Evolutionary conservation across 2,888 invertebrate species (phyloP).

Genomic region (Zaprionus obscuricornis): DNA sequence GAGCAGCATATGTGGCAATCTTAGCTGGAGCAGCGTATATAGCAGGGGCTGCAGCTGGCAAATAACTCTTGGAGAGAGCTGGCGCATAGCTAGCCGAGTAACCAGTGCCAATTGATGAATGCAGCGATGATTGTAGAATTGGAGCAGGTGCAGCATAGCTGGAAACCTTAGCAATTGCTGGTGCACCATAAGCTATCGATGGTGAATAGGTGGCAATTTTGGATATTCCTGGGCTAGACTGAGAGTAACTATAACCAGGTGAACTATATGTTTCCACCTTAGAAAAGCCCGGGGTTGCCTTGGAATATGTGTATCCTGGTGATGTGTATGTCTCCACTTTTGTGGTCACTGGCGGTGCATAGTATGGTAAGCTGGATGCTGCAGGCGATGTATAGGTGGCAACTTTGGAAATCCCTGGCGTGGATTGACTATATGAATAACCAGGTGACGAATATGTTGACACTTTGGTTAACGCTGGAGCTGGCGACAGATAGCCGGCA

Average conservation of each 20-base stretch:
- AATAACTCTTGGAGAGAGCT: slow-evolving; percentile 60
- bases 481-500: slow-evolving; percentile 40
- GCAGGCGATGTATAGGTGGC: slow-evolving; percentile 59
- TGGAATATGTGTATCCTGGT: slow-evolving; percentile 84
- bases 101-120: slow-evolving; percentile 43
- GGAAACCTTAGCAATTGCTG: slow-evolving; percentile 60
- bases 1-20: slow-evolving; percentile 54
- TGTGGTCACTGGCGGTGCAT: slow-evolving; percentile 81
- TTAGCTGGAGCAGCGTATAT: slow-evolving; percentile 55
- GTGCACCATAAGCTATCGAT: slow-evolving; percentile 59
- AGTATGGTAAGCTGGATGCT: slow-evolving; percentile 44
- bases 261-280: slow-evolving; percentile 73
- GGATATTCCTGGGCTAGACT: slow-evolving; percentile 47
- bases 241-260: slow-evolving; percentile 61
- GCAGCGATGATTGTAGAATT: slow-evolving; percentile 51
- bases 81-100: slow-evolving; percentile 69
- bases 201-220: slow-evolving; percentile 79
- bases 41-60: slow-evolving; percentile 52
- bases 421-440: slow-evolving; percentile 70
- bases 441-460: slow-evolving; percentile 72
- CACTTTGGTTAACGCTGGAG: slow-evolving; percentile 47
- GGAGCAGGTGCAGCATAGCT: slow-evolving; percentile 46
- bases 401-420: slow-evolving; percentile 65
- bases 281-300: slow-evolving; percentile 66
- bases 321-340: slow-evolving; percentile 79